Evolutionary conservation across 2,797 vertebrate species (phyloP).

Genomic region (Caiman crocodilus): DNA sequence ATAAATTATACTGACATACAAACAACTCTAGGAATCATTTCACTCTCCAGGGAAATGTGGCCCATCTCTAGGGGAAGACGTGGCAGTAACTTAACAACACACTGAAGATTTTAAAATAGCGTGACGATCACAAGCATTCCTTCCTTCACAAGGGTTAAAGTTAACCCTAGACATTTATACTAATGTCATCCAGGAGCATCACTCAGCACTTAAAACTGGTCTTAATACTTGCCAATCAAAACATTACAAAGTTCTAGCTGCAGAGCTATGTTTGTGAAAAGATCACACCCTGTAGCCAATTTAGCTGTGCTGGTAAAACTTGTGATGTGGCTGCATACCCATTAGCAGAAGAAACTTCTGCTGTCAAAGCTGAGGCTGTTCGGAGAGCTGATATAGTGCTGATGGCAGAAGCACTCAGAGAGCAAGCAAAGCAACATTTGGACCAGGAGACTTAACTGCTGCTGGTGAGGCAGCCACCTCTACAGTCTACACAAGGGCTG

Average conservation of each 20-base stretch:
- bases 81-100: not conserved
- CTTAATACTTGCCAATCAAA: not conserved
- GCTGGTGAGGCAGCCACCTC: no score
- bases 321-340: no score
- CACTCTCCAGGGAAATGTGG: not conserved
- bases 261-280: slow-evolving; percentile 21
- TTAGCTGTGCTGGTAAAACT: no score
- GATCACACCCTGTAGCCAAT: slow-evolving; percentile 35
- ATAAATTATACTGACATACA: not conserved
- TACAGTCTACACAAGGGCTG: no score
- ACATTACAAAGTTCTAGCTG: slow-evolving; percentile 5
- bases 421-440: no score
- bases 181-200: not conserved
- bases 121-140: not conserved
- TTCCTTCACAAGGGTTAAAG: not conserved
- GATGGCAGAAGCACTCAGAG: no score
- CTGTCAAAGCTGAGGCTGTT: no score
- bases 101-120: not conserved
- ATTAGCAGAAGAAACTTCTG: no score
- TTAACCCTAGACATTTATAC: not conserved
- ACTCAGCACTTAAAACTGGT: not conserved
- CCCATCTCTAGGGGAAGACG: not conserved
- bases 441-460: no score
- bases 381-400: no score
- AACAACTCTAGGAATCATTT: no score